A percentile compares a stretch with the other conserved stretches of the same genome.
phyloP scores from a whole-genome alignment of 2,888 invertebrate genomes.

The Himalopsyche tibetana region DNA sequence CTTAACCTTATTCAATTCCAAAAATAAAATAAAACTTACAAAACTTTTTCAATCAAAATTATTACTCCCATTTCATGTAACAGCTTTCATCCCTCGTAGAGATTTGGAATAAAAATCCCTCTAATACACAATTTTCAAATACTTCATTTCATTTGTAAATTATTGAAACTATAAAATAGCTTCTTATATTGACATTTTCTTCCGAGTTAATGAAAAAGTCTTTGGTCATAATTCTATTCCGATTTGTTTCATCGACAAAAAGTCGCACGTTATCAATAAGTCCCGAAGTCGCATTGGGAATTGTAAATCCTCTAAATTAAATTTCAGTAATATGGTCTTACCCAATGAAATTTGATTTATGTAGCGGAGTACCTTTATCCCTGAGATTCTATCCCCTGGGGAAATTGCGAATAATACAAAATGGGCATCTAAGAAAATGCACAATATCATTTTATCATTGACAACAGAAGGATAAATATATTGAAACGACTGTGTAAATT shows the following conservation, averaged over 20 bases:
- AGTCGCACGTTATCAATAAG: too few species aligned
- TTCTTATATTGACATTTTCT: too few species aligned
- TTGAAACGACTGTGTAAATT: not conserved
- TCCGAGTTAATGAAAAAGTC: too few species aligned
- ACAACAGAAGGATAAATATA: not conserved
- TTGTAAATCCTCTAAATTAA: conserved; percentile 36
- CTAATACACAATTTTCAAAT: too few species aligned
- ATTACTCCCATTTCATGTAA: too few species aligned
- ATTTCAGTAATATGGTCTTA: conserved; percentile 14
- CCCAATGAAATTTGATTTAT: conserved; percentile 36
- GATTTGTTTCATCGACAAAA: too few species aligned
- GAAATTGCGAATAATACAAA: conserved; percentile 14
- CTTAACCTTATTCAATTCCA: not conserved
- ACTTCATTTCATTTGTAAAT: too few species aligned
- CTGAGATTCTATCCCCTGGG: conserved; percentile 9
- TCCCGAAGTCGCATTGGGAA: not conserved
- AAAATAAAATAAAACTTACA: not conserved
- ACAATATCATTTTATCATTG: not conserved
- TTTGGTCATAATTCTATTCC: too few species aligned
- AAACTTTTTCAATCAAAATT: not conserved
- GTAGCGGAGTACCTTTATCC: conserved; percentile 36
- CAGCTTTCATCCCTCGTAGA: too few species aligned
- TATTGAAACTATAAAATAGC: too few species aligned
- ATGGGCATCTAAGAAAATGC: not conserved
- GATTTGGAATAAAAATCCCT: too few species aligned